phyloP scores from a whole-genome alignment of 2,888 invertebrate genomes.

The Euzetes globulus region DNA sequence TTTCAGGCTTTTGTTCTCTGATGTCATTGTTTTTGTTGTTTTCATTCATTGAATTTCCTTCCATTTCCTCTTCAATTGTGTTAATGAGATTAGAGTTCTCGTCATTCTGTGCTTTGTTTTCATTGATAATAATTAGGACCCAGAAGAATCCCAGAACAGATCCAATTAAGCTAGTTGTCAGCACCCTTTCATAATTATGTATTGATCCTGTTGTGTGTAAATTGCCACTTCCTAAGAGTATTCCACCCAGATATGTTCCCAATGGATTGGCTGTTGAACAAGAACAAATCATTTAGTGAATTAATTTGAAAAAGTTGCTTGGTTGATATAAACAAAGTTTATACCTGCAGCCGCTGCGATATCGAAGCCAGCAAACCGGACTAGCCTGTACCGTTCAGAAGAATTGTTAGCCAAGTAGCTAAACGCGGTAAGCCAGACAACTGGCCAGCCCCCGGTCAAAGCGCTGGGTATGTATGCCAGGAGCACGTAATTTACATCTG shows the following conservation, averaged over 20 bases:
- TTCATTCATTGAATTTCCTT: not conserved
- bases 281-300: no score
- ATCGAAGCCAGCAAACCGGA: constrained; percentile 6
- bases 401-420: constrained; percentile 17
- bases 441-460: not conserved
- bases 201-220: not conserved
- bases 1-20: not conserved
- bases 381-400: not conserved
- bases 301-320: no score
- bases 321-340: no score
- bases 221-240: not conserved
- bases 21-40: not conserved
- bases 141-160: not conserved
- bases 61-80: not conserved
- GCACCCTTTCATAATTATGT: constrained; percentile 1
- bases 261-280: not conserved
- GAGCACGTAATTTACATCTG: constrained; percentile 7
- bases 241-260: constrained; percentile 9
- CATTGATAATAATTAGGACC: not conserved
- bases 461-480: not conserved
- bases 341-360: not conserved
- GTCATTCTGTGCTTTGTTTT: not conserved
- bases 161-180: not conserved
- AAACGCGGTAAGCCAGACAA: not conserved
- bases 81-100: not conserved